phyloP scores from a whole-genome alignment of 2,797 vertebrate species.

The Dromococcyx pavoninus region DNA sequence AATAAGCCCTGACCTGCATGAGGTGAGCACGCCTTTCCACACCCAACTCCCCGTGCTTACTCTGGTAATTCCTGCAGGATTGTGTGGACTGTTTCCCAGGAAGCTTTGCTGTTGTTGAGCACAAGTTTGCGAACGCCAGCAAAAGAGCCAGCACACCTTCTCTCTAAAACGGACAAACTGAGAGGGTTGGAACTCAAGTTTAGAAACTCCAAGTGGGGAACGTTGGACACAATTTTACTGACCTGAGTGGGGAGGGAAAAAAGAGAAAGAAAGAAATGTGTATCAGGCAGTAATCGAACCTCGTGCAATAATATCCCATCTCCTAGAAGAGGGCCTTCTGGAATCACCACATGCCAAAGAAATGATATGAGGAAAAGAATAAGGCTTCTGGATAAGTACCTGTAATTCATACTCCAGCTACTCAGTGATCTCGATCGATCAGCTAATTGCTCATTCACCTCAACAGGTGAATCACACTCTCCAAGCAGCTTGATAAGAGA shows the following conservation, averaged over 20 bases:
- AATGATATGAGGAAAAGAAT: constrained; percentile 10
- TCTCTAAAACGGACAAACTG: constrained; percentile 85
- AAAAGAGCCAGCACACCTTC: constrained; percentile 86
- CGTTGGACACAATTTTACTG: constrained; percentile 94
- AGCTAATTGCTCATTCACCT: constrained; percentile 66
- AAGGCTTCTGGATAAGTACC: constrained; percentile 46
- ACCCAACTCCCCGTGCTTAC: constrained; percentile 77
- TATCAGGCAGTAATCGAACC: constrained; percentile 64
- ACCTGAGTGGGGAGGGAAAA: constrained; percentile 77
- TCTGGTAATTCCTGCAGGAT: constrained; percentile 90
- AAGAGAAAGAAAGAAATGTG: not conserved
- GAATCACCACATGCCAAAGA: not conserved
- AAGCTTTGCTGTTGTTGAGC: constrained; percentile 94
- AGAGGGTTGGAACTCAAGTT: constrained; percentile 98
- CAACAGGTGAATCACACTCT: constrained; percentile 63
- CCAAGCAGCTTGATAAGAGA: constrained; percentile 61
- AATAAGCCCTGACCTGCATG: not conserved
- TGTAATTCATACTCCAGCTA: constrained; percentile 70
- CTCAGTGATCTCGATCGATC: constrained; percentile 51
- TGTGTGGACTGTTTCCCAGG: constrained; percentile 94
- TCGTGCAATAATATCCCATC: constrained; percentile 14
- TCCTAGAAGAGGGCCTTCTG: not conserved
- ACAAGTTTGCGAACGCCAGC: constrained; percentile 89
- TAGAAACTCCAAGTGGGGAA: constrained; percentile 94
- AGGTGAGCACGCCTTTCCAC: not conserved